phyloP scores from a whole-genome alignment of 1,140 invertebrate species.

The Papilio polytes region DNA sequence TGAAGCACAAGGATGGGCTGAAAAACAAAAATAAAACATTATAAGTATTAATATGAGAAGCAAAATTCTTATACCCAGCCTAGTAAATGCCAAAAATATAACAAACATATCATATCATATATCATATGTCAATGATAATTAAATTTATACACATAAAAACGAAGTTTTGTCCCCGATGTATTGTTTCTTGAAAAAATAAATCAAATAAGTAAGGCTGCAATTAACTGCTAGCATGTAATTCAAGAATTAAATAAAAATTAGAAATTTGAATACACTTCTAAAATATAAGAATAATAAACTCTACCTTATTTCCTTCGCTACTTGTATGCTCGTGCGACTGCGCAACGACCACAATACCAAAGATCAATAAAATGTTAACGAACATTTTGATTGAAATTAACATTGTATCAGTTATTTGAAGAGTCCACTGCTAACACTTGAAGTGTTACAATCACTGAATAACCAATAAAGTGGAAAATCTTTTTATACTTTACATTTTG shows the following conservation, averaged over 20 bases:
- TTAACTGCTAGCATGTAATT: no score
- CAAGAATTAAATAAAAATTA: no score
- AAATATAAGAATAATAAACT: background rate
- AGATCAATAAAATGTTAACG: background rate
- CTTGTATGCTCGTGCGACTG: background rate
- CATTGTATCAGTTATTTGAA: background rate
- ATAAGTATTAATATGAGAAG: background rate
- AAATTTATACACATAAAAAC: no score
- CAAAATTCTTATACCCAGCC: no score
- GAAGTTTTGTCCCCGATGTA: no score
- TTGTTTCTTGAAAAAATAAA: no score
- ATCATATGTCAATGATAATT: no score
- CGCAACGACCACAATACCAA: background rate
- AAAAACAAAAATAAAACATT: background rate
- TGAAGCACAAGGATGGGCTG: background rate
- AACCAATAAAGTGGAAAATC: background rate
- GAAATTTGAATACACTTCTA: no score
- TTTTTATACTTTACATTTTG: slow-evolving; percentile 8
- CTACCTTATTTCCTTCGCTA: background rate
- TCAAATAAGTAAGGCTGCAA: no score
- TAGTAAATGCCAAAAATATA: no score
- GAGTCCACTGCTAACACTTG: background rate
- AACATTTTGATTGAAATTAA: slow-evolving; percentile 14
- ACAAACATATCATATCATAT: no score
- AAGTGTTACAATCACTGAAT: slow-evolving; percentile 8